These are phyloP conservation scores for Channa striata DNA, from an alignment of 2,797 vertebrate species.

Conservation along the genomic window DNA sequence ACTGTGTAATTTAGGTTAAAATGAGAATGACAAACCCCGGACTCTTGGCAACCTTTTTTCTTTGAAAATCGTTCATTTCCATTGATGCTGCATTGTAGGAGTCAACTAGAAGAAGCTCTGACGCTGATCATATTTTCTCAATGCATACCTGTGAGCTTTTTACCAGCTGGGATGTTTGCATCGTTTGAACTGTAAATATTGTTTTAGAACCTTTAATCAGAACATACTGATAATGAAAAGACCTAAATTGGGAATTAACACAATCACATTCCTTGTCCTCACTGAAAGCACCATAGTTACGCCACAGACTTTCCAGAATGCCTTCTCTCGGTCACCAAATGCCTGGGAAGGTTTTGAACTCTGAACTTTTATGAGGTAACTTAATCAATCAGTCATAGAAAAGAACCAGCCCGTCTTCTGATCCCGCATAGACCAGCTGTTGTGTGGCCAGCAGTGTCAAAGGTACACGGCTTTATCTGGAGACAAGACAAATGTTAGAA, in stretches of 20 bases:
- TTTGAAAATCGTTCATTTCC: background rate
- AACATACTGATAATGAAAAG: background rate
- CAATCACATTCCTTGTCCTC: conserved; percentile 1
- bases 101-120: background rate
- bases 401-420: conserved; percentile 6
- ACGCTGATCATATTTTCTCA: background rate
- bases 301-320: conserved; percentile 30
- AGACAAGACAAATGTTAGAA: conserved; percentile 22
- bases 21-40: too few species aligned
- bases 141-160: background rate
- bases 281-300: background rate
- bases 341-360: conserved; percentile 62
- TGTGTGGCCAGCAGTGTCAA: conserved; percentile 46
- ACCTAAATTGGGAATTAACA: background rate
- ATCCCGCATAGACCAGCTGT: conserved; percentile 56
- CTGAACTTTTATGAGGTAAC: conserved; percentile 55
- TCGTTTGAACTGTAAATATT: background rate
- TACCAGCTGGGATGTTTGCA: background rate
- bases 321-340: conserved; percentile 56
- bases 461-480: conserved; percentile 26
- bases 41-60: background rate
- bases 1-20: background rate
- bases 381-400: conserved; percentile 66
- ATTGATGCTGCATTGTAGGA: background rate
- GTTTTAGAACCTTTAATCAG: background rate